Evolutionary conservation across 35 echinoderm and acorn worm genomes (phyloP).

Genomic region (Apostichopus japonicus): DNA sequence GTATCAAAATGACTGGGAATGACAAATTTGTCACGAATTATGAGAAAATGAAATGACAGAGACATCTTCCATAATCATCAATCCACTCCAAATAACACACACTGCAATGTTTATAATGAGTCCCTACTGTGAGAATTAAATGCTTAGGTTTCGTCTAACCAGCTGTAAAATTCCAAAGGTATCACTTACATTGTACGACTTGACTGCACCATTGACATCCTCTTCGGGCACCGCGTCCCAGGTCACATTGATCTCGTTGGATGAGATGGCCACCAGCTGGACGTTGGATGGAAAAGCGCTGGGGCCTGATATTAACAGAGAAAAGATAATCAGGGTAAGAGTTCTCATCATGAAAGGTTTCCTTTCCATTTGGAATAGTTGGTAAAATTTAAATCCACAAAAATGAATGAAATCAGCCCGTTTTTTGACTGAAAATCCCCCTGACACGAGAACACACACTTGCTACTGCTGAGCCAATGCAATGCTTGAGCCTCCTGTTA

Average conservation of each 20-base stretch:
- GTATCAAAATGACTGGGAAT: too few relatives aligned
- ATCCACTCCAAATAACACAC: background rate
- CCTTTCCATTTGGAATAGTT: background rate
- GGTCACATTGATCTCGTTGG: constrained; percentile 48
- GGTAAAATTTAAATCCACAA: background rate
- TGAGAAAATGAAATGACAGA: too few relatives aligned
- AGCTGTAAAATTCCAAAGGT: background rate
- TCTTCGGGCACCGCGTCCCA: constrained; percentile 62
- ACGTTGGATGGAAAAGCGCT: constrained; percentile 52
- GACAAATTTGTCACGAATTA: too few relatives aligned
- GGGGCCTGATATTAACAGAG: constrained; percentile 52
- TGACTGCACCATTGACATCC: constrained; percentile 71
- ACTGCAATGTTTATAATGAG: background rate
- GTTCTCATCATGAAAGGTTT: background rate
- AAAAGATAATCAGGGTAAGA: constrained; percentile 11
- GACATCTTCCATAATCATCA: too few relatives aligned
- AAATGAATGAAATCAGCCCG: background rate
- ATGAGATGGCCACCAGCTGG: constrained; percentile 23
- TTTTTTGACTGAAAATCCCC: too few relatives aligned
- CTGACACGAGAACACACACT: too few relatives aligned
- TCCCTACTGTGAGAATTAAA: background rate
- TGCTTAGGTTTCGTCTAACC: background rate
- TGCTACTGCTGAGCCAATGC: too few relatives aligned
- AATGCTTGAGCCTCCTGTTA: too few relatives aligned
- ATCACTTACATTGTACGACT: constrained; percentile 64